A percentile compares a stretch with the other conserved stretches of the same genome.
phyloP scores from a whole-genome alignment of 2,797 vertebrate genomes.

The Steatocranus sp. region DNA sequence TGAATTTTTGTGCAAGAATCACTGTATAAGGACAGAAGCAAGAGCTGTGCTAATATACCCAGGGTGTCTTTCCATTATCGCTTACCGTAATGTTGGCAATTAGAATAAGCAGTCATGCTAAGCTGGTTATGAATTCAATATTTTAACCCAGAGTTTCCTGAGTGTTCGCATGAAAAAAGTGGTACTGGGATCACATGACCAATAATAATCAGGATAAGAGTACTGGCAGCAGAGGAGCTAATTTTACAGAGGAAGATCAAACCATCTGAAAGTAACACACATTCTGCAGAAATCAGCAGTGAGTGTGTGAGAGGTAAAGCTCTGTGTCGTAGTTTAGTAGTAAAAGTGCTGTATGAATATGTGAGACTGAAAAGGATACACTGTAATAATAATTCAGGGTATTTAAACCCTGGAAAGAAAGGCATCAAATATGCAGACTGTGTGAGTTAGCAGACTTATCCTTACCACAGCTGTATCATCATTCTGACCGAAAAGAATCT shows the following conservation, averaged over 20 bases:
- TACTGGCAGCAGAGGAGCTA: not conserved
- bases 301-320: not conserved
- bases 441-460: not conserved
- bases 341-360: not conserved
- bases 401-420: not conserved
- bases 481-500: not conserved
- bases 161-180: not conserved
- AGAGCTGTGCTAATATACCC: not conserved
- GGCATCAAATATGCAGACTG: not conserved
- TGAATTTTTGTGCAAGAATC: not conserved
- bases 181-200: rapidly evolving
- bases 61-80: not conserved
- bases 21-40: not conserved
- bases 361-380: not conserved
- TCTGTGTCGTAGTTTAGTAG: not conserved
- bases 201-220: not conserved
- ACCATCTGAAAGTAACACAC: not conserved
- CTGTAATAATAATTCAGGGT: not conserved
- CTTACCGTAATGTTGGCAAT: not conserved
- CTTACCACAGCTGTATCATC: not conserved
- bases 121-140: not conserved
- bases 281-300: not conserved
- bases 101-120: not conserved
- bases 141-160: not conserved
- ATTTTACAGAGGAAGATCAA: not conserved